phyloP scores from a whole-genome alignment of 2,797 vertebrate genomes.

The Natrix natrix region DNA sequence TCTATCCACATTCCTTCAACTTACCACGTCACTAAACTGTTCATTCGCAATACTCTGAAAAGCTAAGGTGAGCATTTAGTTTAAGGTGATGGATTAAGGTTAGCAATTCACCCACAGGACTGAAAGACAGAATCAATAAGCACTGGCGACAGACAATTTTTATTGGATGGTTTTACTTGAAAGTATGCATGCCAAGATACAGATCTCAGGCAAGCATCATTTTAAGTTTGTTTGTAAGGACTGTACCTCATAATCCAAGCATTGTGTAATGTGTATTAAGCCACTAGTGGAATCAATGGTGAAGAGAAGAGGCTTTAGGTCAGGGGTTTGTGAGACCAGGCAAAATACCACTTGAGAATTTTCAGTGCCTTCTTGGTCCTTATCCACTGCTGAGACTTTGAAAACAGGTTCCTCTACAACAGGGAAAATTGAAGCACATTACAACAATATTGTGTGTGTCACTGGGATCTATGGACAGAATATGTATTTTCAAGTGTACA shows the following conservation, averaged over 20 bases:
- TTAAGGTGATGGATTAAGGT: neutral
- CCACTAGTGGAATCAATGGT: constrained; percentile 30
- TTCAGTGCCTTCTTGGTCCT: constrained; percentile 61
- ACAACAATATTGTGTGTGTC: neutral
- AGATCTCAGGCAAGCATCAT: neutral
- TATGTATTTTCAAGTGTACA: neutral
- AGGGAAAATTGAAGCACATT: constrained; percentile 27
- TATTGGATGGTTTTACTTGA: neutral
- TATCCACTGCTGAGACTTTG: constrained; percentile 68
- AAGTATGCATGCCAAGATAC: neutral
- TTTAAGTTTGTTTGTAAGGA: neutral
- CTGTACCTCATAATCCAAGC: constrained; percentile 79
- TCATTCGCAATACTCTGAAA: neutral
- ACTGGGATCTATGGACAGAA: neutral
- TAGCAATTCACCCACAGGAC: neutral
- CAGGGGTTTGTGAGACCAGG: constrained; percentile 68
- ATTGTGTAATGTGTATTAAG: constrained; percentile 69
- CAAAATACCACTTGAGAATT: constrained; percentile 75
- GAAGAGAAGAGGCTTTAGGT: constrained; percentile 62
- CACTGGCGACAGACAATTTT: neutral
- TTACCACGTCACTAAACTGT: neutral
- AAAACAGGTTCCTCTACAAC: constrained; percentile 63
- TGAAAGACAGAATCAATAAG: neutral
- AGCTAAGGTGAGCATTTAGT: neutral
- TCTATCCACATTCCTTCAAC: neutral